Evolutionary conservation across 2,888 invertebrate species (phyloP).

Genomic region (Luperina nickerlii): DNA sequence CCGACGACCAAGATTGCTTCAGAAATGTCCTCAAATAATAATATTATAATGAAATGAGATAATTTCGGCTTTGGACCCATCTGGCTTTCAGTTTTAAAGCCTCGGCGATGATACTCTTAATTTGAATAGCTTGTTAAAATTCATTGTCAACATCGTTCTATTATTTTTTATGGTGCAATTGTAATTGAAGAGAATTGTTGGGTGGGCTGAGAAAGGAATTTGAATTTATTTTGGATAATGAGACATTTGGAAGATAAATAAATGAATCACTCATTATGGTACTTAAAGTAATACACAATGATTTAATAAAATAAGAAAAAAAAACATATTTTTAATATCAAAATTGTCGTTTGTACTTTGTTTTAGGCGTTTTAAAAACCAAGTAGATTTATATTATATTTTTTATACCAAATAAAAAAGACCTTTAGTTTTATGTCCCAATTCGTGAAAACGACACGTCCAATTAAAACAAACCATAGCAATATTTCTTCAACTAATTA

Average conservation of each 20-base stretch:
- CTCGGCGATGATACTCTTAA: conserved; percentile 56
- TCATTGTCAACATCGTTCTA: conserved; percentile 54
- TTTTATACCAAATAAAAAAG: background rate
- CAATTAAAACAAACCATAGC: conserved; percentile 78
- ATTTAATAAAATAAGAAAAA: background rate
- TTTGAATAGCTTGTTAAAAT: conserved; percentile 62
- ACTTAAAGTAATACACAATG: background rate
- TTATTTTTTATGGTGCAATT: conserved; percentile 57
- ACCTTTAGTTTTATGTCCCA: background rate
- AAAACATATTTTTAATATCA: background rate
- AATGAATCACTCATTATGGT: background rate
- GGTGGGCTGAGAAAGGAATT: background rate
- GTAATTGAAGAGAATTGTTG: conserved; percentile 23
- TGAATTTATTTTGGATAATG: background rate
- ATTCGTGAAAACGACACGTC: conserved; percentile 60
- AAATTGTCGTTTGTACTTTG: background rate
- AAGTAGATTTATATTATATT: background rate
- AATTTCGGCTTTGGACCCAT: conserved; percentile 69
- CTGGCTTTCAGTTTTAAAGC: conserved; percentile 66
- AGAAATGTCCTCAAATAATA: conserved; percentile 68
- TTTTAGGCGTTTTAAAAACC: no score
- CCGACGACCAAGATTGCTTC: conserved; percentile 59
- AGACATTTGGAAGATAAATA: background rate
- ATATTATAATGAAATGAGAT: conserved; percentile 72
- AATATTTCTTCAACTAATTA: conserved; percentile 87